A percentile compares a stretch with the other conserved stretches of the same genome.
These are phyloP conservation scores for Morone saxatilis DNA, from an alignment of 2,113 vertebrate species.

Conservation along the genomic window DNA sequence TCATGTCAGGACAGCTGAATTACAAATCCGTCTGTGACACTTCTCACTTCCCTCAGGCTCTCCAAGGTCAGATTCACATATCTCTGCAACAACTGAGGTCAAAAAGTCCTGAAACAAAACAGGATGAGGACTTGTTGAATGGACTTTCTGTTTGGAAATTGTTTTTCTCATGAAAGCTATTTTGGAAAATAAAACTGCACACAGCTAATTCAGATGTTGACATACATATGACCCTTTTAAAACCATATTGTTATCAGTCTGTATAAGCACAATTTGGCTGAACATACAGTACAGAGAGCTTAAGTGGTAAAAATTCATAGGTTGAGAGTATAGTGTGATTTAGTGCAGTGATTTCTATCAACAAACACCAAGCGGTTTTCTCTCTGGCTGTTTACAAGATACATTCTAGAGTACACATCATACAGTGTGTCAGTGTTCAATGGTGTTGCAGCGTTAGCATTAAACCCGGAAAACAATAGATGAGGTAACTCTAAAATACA, in stretches of 20 bases:
- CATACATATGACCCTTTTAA: background rate
- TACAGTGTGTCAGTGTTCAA: slow-evolving; percentile 53
- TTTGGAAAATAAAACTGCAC: slow-evolving; percentile 13
- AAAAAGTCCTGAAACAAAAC: slow-evolving; percentile 33
- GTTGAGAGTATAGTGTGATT: slow-evolving; percentile 12
- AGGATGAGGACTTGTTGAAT: slow-evolving; percentile 31
- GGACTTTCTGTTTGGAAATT: background rate
- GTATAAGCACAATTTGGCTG: background rate
- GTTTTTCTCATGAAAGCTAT: slow-evolving; percentile 5
- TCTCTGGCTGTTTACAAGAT: slow-evolving; percentile 47
- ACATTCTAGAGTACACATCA: slow-evolving; percentile 43
- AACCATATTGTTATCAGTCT: background rate
- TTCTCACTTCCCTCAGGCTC: background rate
- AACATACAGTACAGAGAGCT: background rate
- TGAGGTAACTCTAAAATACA: slow-evolving; percentile 81
- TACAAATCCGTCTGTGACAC: slow-evolving; percentile 1
- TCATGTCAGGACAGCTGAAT: slow-evolving; percentile 3
- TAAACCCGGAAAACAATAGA: slow-evolving; percentile 79
- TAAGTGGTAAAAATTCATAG: background rate
- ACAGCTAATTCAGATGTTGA: slow-evolving; percentile 7
- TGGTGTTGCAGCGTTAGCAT: background rate
- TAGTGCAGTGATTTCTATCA: slow-evolving; percentile 4
- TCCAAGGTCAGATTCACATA: background rate
- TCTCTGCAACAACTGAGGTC: slow-evolving; percentile 10
- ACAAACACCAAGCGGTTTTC: slow-evolving; percentile 12